Conservation (phyloP, 1,140 invertebrate species). For the Mamestra configurata region DNA sequence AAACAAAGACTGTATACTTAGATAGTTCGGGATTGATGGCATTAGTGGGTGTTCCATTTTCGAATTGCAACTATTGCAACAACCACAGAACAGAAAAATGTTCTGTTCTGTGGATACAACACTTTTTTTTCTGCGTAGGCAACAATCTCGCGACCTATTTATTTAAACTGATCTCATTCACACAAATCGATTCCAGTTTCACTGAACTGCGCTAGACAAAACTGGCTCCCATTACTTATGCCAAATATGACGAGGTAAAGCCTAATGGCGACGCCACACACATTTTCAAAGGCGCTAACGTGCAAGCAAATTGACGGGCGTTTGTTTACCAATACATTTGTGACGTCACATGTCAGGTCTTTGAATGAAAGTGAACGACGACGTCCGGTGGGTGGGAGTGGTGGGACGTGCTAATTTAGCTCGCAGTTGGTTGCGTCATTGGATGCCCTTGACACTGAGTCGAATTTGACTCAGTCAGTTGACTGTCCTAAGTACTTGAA, state of each 20-base stretch:
- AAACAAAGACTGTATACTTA: too few relatives aligned
- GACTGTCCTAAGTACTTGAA: neutral
- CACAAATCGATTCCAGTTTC: slow-evolving; percentile 5
- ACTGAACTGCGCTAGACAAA: neutral
- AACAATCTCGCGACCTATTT: neutral
- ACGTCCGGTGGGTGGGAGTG: slow-evolving; percentile 49
- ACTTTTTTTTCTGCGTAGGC: neutral
- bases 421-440: slow-evolving; percentile 27
- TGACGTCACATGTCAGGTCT: slow-evolving; percentile 39
- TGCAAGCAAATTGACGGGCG: neutral
- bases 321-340: slow-evolving; percentile 37
- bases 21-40: neutral
- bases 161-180: neutral
- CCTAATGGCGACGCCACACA: neutral
- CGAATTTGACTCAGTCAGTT: slow-evolving; percentile 2
- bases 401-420: slow-evolving; percentile 48
- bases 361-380: slow-evolving; percentile 52
- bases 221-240: neutral
- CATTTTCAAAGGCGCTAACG: neutral
- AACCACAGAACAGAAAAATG: too few relatives aligned
- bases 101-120: neutral
- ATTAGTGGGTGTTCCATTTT: too few relatives aligned
- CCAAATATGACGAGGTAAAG: neutral
- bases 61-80: too few relatives aligned
- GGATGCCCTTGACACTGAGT: slow-evolving; percentile 53